phyloP scores from a whole-genome alignment of 2,113 vertebrate species.

The Lophotis ruficrista region DNA sequence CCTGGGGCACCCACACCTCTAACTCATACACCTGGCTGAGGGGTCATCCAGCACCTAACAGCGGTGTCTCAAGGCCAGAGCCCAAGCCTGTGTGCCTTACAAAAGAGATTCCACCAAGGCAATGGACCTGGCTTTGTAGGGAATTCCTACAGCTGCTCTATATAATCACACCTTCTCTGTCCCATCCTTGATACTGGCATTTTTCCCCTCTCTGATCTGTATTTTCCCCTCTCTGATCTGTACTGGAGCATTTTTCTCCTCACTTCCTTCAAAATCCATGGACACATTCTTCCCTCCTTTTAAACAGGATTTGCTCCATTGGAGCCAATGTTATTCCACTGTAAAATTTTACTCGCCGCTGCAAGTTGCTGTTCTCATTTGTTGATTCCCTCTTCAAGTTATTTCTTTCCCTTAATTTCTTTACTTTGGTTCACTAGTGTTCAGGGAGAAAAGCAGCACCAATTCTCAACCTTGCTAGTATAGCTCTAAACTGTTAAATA shows the following conservation, averaged over 20 bases:
- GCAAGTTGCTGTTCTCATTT: neutral
- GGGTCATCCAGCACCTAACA: neutral
- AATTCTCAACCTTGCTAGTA: neutral
- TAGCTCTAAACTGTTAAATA: neutral
- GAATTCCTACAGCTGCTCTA: neutral
- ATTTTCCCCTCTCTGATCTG: neutral
- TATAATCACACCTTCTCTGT: neutral
- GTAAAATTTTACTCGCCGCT: neutral
- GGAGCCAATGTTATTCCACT: neutral
- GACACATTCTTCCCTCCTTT: neutral
- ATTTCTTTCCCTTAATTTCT: neutral
- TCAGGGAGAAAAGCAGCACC: neutral
- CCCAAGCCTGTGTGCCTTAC: too few species aligned
- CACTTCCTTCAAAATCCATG: accelerated
- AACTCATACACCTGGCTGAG: neutral
- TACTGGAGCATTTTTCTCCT: neutral
- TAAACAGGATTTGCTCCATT: neutral
- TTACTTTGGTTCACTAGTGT: neutral
- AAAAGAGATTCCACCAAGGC: neutral
- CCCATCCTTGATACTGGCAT: neutral
- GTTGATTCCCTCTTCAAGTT: neutral
- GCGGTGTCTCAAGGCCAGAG: neutral
- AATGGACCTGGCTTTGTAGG: neutral
- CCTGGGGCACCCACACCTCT: neutral
- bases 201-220: neutral